phyloP scores from a whole-genome alignment of 1,140 invertebrate genomes.

The Luehdorfia chinensis region DNA sequence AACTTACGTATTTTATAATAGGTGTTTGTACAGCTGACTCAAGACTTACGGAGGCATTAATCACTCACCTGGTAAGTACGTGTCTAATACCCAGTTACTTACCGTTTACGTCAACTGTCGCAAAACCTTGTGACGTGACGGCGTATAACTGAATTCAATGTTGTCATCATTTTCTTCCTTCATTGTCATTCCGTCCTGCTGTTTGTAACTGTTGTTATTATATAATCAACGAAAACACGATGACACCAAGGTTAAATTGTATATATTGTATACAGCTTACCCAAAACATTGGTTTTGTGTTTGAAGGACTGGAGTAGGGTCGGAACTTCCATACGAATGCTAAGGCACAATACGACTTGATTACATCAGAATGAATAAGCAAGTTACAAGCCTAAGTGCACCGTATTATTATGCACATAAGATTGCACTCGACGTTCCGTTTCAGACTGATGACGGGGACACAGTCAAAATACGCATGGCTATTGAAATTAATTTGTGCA shows the following conservation, averaged over 20 bases:
- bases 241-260: too few species aligned
- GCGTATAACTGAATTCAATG: slow-evolving; percentile 10
- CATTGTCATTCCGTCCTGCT: slow-evolving; percentile 5
- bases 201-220: slow-evolving; percentile 2
- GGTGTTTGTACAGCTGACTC: slow-evolving; percentile 9
- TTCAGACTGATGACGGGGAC: slow-evolving; percentile 7
- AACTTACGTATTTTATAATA: slow-evolving; percentile 13
- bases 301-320: slow-evolving; percentile 1
- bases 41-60: slow-evolving; percentile 11
- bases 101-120: slow-evolving; percentile 14
- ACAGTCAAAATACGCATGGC: slow-evolving; percentile 4
- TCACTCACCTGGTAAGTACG: slow-evolving; percentile 2
- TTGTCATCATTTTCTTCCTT: slow-evolving; percentile 13
- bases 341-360: slow-evolving; percentile 31
- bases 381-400: slow-evolving; percentile 32
- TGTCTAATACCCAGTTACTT: slow-evolving; percentile 6
- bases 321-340: slow-evolving; percentile 25
- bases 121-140: slow-evolving; percentile 15
- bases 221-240: not conserved
- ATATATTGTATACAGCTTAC: not conserved
- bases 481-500: slow-evolving; percentile 16
- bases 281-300: slow-evolving; percentile 6
- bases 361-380: slow-evolving; percentile 39
- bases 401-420: slow-evolving; percentile 36
- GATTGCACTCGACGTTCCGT: slow-evolving; percentile 1